Percentiles rank a stretch among this genome's conserved stretches.
phyloP scores from a whole-genome alignment of 1,140 invertebrate species.

The Ips nitidus region DNA sequence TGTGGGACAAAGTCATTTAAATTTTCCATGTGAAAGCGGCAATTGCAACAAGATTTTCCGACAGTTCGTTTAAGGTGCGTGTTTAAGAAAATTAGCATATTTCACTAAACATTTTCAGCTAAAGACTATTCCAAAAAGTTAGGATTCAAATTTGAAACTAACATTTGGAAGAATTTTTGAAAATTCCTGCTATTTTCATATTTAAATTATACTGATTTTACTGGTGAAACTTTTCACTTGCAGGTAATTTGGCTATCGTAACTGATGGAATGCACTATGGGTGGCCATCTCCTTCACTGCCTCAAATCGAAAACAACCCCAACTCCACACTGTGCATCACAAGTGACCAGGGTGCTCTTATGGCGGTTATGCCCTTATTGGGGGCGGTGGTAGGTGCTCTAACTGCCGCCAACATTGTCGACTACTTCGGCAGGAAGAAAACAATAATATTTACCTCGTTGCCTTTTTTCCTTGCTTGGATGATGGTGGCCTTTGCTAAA shows the following conservation, averaged over 20 bases:
- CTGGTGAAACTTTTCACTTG: no score
- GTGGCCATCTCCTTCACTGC: constrained; percentile 42
- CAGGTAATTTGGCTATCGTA: constrained; percentile 40
- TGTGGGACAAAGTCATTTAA: no score
- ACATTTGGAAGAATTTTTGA: no score
- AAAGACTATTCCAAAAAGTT: no score
- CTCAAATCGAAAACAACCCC: constrained; percentile 51
- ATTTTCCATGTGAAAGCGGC: no score
- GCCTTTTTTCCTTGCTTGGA: constrained; percentile 66
- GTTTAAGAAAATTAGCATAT: no score
- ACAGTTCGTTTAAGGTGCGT: no score
- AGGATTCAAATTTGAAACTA: no score
- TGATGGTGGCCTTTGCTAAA: constrained; percentile 56
- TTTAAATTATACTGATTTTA: no score
- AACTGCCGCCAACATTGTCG: constrained; percentile 59
- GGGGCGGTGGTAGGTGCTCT: constrained; percentile 62
- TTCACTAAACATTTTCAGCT: no score
- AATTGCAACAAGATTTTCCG: no score
- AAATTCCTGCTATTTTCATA: no score
- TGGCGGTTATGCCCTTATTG: constrained; percentile 67
- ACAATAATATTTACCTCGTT: constrained; percentile 59
- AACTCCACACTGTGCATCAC: constrained; percentile 46
- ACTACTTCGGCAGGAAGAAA: constrained; percentile 64
- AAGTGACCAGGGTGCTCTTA: constrained; percentile 54
- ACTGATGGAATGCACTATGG: constrained; percentile 45